Percentiles rank a stretch among this genome's conserved stretches.
phyloP scores from a whole-genome alignment of 2,797 vertebrate species.

The Dermochelys coriacea region DNA sequence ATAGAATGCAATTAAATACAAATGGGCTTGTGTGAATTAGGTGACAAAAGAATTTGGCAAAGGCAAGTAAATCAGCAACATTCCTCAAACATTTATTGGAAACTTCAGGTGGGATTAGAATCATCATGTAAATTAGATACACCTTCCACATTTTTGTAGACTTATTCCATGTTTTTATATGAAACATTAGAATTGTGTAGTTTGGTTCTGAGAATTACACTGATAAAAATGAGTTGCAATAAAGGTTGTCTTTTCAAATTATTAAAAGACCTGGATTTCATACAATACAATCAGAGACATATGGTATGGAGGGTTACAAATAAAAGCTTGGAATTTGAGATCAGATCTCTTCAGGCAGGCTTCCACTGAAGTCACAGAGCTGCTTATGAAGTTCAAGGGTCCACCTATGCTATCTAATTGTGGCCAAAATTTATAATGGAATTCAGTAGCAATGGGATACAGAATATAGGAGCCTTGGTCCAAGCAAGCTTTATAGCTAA shows the following conservation, averaged over 20 bases:
- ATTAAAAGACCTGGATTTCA: not conserved
- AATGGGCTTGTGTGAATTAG: not conserved
- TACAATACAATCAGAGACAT: not conserved
- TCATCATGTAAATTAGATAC: not conserved
- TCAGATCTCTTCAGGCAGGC: not conserved
- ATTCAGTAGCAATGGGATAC: not conserved
- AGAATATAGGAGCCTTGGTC: not conserved
- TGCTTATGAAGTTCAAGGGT: not conserved
- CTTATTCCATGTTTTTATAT: not conserved
- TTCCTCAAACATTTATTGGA: not conserved
- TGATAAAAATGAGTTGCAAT: not conserved
- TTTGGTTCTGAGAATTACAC: not conserved
- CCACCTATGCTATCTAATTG: fast-evolving
- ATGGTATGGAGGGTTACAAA: not conserved
- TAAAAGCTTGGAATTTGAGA: not conserved
- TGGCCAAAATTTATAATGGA: not conserved
- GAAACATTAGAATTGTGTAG: not conserved
- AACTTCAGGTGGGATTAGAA: not conserved
- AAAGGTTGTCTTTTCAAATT: not conserved
- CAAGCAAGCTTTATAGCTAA: not conserved
- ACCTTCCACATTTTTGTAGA: not conserved
- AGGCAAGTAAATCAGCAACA: not conserved
- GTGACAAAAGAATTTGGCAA: not conserved
- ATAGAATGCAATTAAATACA: not conserved
- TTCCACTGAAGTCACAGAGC: no score